Evolutionary conservation across 2,888 invertebrate genomes (phyloP).

Genomic region (Hirtodrosophila trivittata): DNA sequence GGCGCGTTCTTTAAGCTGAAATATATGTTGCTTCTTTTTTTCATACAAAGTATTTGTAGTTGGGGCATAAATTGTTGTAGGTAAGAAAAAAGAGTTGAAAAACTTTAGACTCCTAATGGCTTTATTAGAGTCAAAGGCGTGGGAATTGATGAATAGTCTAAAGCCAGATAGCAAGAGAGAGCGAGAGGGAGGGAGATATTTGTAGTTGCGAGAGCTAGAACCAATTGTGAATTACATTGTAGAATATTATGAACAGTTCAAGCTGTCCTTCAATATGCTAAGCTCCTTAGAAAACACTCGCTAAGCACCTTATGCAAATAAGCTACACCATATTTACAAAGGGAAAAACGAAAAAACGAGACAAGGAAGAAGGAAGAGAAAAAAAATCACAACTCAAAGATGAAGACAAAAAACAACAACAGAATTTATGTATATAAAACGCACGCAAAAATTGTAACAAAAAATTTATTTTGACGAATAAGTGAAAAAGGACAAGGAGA

Average conservation of each 20-base stretch:
- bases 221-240: slow-evolving; percentile 37
- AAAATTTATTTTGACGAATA: slow-evolving; percentile 22
- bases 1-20: slow-evolving; percentile 40
- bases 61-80: slow-evolving; percentile 48
- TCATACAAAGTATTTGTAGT: slow-evolving; percentile 15
- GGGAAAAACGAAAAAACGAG: slow-evolving; percentile 6
- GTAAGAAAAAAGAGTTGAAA: slow-evolving; percentile 26
- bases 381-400: slow-evolving; percentile 14
- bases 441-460: slow-evolving; percentile 49
- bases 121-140: slow-evolving; percentile 53
- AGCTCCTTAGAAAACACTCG: slow-evolving; percentile 62
- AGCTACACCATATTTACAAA: slow-evolving; percentile 41
- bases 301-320: slow-evolving; percentile 75
- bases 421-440: slow-evolving; percentile 33
- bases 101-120: slow-evolving; percentile 52
- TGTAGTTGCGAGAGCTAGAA: too few species aligned
- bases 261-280: slow-evolving; percentile 51
- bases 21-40: slow-evolving; percentile 43
- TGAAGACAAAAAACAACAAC: slow-evolving; percentile 15
- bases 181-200: not conserved
- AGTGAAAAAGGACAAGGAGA: not conserved
- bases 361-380: not conserved
- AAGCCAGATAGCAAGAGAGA: not conserved
- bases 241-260: slow-evolving; percentile 21
- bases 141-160: slow-evolving; percentile 39